phyloP scores from a whole-genome alignment of 1,140 invertebrate species.

The Ptiloglossa arizonensis region DNA sequence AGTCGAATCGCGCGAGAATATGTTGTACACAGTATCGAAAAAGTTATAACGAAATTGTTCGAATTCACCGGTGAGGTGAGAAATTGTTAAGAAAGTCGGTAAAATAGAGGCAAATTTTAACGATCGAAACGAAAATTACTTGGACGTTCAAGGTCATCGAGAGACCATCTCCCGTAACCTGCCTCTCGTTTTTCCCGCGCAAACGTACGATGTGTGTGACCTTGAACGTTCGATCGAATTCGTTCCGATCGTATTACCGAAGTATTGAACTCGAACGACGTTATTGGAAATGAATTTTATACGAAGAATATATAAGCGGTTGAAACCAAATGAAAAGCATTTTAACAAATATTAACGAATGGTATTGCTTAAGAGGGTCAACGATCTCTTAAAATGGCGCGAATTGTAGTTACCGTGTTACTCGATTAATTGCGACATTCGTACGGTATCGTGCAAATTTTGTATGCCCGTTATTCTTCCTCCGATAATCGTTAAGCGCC shows the following conservation, averaged over 20 bases:
- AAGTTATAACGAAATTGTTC: neutral
- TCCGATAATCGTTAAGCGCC: neutral
- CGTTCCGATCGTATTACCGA: neutral
- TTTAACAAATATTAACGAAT: neutral
- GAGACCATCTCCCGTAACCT: too few relatives aligned
- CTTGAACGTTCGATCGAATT: neutral
- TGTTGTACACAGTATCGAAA: neutral
- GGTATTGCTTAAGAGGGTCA: neutral
- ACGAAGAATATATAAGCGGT: constrained; percentile 10
- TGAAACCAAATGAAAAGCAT: neutral
- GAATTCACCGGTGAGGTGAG: neutral
- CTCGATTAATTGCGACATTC: neutral
- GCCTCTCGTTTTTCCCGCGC: too few relatives aligned
- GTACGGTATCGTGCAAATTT: neutral
- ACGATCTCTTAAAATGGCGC: neutral
- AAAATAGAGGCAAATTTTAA: neutral
- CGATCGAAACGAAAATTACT: neutral
- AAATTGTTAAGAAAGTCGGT: neutral
- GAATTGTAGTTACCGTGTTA: neutral
- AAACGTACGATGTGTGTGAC: neutral
- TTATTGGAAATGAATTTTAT: constrained; percentile 26
- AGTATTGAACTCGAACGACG: neutral
- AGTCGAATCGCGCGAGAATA: neutral
- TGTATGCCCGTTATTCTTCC: neutral
- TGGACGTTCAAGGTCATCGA: neutral